A percentile compares a stretch with the other conserved stretches of the same genome.
These are phyloP conservation scores for Drosophila greeni DNA, from an alignment of 2,888 invertebrate genomes.

Conservation along the genomic window DNA sequence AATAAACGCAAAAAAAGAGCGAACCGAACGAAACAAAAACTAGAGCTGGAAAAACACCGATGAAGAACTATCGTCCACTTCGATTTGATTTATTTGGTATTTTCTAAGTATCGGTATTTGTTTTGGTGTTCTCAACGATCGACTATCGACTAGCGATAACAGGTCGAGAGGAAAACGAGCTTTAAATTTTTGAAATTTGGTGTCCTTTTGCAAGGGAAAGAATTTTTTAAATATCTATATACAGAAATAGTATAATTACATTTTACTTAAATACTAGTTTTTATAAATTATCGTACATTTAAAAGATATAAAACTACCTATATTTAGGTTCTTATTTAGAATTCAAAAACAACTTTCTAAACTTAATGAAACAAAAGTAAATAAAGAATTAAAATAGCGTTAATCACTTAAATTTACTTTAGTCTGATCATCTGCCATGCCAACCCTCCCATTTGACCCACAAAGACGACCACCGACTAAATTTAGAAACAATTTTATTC, in stretches of 20 bases:
- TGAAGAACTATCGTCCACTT: conserved; percentile 1
- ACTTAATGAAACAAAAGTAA: neutral
- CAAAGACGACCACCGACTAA: conserved; percentile 25
- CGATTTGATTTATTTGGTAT: neutral
- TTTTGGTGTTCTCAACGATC: neutral
- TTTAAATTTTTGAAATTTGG: neutral
- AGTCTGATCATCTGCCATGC: conserved; percentile 1
- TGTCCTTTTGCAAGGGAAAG: neutral
- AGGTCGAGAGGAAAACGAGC: neutral
- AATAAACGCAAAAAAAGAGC: conserved; percentile 45
- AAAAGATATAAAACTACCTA: neutral
- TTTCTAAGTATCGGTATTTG: neutral
- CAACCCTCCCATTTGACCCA: conserved; percentile 30
- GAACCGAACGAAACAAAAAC: conserved; percentile 40
- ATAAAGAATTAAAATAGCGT: neutral
- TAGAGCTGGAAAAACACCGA: conserved; percentile 8
- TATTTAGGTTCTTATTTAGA: neutral
- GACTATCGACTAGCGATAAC: neutral
- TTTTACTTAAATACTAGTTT: too few relatives aligned
- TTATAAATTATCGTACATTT: too few relatives aligned
- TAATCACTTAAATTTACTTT: neutral
- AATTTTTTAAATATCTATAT: too few relatives aligned
- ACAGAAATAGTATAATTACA: neutral
- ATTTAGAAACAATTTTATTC: conserved; percentile 40
- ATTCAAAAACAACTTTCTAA: too few relatives aligned